phyloP scores from a whole-genome alignment of 2,888 invertebrate genomes.

The Seladonia tumulorum region DNA sequence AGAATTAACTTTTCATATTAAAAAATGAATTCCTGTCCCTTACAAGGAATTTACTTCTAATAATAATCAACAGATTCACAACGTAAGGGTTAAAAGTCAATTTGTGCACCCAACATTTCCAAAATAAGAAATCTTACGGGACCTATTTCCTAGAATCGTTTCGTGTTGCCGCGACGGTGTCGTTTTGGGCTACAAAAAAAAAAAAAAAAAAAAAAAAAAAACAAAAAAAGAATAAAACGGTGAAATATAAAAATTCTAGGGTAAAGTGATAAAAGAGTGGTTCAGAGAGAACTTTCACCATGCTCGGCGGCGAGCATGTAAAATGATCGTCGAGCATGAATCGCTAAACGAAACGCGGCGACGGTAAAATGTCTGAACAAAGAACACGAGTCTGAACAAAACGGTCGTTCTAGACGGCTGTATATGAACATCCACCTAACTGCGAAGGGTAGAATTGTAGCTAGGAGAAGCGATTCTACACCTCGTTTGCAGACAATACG shows the following conservation, averaged over 20 bases:
- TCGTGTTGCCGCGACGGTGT: background rate
- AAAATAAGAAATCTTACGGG: background rate
- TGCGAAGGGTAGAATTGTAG: background rate
- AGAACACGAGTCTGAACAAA: background rate
- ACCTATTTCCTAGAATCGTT: background rate
- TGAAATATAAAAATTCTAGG: background rate
- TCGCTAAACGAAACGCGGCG: background rate
- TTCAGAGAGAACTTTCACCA: background rate
- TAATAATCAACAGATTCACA: no score
- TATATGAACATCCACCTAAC: background rate
- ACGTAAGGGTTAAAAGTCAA: no score
- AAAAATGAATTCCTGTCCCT: no score
- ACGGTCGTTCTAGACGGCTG: background rate
- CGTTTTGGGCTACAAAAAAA: background rate
- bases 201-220: no score
- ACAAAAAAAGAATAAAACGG: background rate
- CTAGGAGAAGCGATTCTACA: background rate
- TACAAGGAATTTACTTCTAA: no score
- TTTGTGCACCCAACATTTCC: no score
- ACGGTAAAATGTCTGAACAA: conserved; percentile 6
- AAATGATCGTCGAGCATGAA: conserved; percentile 6
- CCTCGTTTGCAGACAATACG: background rate
- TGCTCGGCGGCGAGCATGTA: background rate
- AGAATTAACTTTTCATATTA: no score
- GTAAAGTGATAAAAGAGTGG: background rate